Evolutionary conservation across 2,888 invertebrate genomes (phyloP).

Genomic region (Ptychoptera contaminata): DNA sequence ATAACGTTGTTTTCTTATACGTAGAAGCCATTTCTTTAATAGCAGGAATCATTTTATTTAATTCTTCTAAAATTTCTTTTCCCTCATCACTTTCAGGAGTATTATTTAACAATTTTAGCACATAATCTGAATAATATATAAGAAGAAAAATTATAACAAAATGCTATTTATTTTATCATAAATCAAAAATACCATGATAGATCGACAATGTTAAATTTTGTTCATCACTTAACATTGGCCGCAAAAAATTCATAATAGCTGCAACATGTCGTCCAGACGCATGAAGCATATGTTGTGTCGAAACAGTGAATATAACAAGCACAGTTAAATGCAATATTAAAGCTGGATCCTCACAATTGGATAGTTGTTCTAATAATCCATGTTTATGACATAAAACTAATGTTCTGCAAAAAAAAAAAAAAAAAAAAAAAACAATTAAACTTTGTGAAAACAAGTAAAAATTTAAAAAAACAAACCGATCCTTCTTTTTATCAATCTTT

Average conservation of each 20-base stretch:
- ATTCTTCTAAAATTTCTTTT: slow-evolving; percentile 31
- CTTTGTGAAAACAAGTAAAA: slow-evolving; percentile 13
- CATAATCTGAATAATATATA: slow-evolving; percentile 38
- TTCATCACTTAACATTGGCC: slow-evolving; percentile 48
- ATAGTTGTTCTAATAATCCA: slow-evolving; percentile 62
- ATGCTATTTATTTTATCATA: not conserved
- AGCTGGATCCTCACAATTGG: slow-evolving; percentile 58
- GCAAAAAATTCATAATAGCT: slow-evolving; percentile 56
- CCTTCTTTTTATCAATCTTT: slow-evolving; percentile 82
- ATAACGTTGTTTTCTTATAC: no score
- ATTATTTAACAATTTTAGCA: slow-evolving; percentile 42
- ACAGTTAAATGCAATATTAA: slow-evolving; percentile 60
- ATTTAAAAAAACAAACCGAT: slow-evolving; percentile 22
- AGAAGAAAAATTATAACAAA: slow-evolving; percentile 9
- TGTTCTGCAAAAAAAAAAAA: not conserved
- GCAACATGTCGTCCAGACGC: slow-evolving; percentile 90
- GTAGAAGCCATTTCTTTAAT: no score
- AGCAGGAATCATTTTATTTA: slow-evolving; percentile 10
- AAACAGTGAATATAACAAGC: slow-evolving; percentile 62
- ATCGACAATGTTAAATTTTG: slow-evolving; percentile 45
- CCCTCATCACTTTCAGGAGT: slow-evolving; percentile 33
- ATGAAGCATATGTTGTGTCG: slow-evolving; percentile 71
- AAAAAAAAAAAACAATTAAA: slow-evolving; percentile 19
- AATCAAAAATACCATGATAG: slow-evolving; percentile 78
- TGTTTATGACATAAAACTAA: slow-evolving; percentile 50